phyloP scores from a whole-genome alignment of 2,888 invertebrate genomes.

The Endotricha flammealis region DNA sequence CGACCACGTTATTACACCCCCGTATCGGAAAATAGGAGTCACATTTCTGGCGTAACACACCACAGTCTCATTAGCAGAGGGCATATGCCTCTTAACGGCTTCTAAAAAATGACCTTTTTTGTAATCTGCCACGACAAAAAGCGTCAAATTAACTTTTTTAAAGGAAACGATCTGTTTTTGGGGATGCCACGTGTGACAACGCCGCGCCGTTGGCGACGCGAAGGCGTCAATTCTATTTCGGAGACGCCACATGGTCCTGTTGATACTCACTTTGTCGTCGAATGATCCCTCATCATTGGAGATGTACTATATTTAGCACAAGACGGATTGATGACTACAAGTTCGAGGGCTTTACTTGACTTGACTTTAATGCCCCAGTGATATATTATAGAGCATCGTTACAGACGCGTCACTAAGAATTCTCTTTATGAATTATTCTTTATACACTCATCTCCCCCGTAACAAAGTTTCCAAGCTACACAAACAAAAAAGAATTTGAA shows the following conservation, averaged over 20 bases:
- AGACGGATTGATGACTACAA: constrained; percentile 58
- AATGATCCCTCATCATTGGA: constrained; percentile 66
- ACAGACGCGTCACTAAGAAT: constrained; percentile 48
- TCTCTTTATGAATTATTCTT: constrained; percentile 45
- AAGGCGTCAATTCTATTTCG: constrained; percentile 48
- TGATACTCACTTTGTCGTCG: constrained; percentile 70
- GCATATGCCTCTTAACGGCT: constrained; percentile 64
- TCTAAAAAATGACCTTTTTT: constrained; percentile 68
- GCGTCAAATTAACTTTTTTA: constrained; percentile 75
- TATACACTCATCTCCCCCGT: not conserved
- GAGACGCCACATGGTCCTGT: constrained; percentile 62
- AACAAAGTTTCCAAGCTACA: constrained; percentile 27
- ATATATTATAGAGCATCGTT: constrained; percentile 55
- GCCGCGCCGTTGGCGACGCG: constrained; percentile 42
- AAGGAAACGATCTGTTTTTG: constrained; percentile 76
- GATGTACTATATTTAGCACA: constrained; percentile 60
- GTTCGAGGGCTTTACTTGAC: constrained; percentile 56
- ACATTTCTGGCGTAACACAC: constrained; percentile 59
- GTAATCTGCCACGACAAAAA: constrained; percentile 57
- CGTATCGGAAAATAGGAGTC: constrained; percentile 61
- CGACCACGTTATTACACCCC: constrained; percentile 21
- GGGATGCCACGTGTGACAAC: constrained; percentile 69
- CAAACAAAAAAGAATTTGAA: constrained; percentile 37
- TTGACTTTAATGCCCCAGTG: constrained; percentile 61
- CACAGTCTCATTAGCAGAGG: constrained; percentile 60